These are phyloP conservation scores for Drosophila demipolita DNA, from an alignment of 2,888 invertebrate genomes.

Conservation along the genomic window DNA sequence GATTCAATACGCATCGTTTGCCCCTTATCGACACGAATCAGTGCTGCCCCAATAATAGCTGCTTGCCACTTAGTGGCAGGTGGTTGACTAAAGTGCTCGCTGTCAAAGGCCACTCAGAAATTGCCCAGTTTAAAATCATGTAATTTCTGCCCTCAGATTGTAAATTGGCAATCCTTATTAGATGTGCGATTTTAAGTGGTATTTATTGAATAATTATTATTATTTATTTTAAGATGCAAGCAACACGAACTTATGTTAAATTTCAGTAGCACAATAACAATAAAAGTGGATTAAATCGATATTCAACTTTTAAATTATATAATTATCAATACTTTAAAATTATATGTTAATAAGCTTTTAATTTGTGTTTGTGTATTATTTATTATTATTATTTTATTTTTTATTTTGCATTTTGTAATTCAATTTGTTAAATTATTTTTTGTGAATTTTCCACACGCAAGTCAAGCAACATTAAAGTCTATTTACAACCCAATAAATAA, in stretches of 20 bases:
- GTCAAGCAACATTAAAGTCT: neutral
- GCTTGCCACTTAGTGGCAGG: constrained; percentile 5
- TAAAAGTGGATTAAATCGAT: neutral
- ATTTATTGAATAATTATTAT: neutral
- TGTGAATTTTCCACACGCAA: neutral
- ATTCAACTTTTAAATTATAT: neutral
- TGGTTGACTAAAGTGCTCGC: constrained; percentile 21
- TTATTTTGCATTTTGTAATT: neutral
- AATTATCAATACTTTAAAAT: neutral
- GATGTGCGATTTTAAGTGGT: neutral
- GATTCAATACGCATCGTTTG: constrained; percentile 30
- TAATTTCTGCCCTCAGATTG: neutral
- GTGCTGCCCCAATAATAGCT: constrained; percentile 1
- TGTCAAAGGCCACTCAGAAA: constrained; percentile 4
- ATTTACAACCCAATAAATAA: neutral
- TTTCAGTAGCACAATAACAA: neutral
- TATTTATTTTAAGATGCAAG: neutral
- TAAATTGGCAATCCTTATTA: neutral
- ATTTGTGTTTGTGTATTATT: neutral
- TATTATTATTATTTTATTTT: neutral
- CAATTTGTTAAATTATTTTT: neutral
- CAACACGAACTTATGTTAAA: neutral
- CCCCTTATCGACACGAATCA: constrained; percentile 32
- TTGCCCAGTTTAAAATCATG: neutral
- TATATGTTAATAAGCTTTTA: neutral